A percentile compares a stretch with the other conserved stretches of the same genome.
Evolutionary conservation across 2,888 invertebrate genomes (phyloP).

Genomic region (Aproaerema taeniolella): DNA sequence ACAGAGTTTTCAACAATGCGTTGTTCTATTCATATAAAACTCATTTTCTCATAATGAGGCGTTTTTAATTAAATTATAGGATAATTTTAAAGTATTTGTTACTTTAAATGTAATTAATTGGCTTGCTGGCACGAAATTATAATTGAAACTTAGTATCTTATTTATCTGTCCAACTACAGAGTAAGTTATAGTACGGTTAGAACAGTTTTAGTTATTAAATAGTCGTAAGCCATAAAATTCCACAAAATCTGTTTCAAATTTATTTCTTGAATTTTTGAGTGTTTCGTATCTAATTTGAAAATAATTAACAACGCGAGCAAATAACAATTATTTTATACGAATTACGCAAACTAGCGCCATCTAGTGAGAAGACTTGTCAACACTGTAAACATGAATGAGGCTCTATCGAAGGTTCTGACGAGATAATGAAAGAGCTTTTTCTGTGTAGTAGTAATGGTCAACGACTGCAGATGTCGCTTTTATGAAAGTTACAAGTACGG

Average conservation of each 20-base stretch:
- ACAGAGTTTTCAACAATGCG: background rate
- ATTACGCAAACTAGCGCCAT: background rate
- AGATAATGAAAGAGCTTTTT: no score
- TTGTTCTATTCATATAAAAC: background rate
- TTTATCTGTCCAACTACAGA: background rate
- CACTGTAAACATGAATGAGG: background rate
- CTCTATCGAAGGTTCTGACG: background rate
- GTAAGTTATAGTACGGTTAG: background rate
- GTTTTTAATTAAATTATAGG: constrained; percentile 3
- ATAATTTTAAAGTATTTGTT: background rate
- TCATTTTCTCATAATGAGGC: background rate
- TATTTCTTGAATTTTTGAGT: background rate
- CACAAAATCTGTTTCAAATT: background rate
- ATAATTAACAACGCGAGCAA: background rate
- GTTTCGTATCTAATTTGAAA: background rate
- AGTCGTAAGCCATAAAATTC: no score
- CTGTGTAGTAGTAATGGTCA: no score
- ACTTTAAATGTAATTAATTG: no score
- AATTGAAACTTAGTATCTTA: no score
- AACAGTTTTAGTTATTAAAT: background rate
- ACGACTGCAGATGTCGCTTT: background rate
- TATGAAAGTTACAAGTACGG: background rate
- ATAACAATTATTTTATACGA: background rate
- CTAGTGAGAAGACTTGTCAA: background rate
- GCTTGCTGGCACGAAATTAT: no score